phyloP scores from a whole-genome alignment of 2,888 invertebrate genomes.

The Nineta flava region DNA sequence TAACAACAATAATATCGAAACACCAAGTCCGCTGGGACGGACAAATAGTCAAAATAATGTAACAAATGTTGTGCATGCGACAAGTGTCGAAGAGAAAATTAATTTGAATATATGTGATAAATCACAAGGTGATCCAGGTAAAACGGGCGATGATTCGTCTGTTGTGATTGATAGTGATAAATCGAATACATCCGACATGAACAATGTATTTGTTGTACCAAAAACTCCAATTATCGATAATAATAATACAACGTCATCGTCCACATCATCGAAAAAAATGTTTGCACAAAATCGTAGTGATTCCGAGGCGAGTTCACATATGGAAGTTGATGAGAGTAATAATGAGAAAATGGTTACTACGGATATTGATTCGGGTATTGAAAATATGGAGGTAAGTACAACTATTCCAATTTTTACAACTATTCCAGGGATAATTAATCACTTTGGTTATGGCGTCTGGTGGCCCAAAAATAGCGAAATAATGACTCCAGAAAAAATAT shows the following conservation, averaged over 20 bases:
- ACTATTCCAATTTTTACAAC: neutral
- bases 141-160: neutral
- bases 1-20: slow-evolving; percentile 17
- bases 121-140: neutral
- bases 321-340: slow-evolving; percentile 40
- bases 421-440: neutral
- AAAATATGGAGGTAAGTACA: slow-evolving; percentile 48
- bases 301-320: slow-evolving; percentile 31
- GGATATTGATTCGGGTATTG: slow-evolving; percentile 56
- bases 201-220: slow-evolving; percentile 24
- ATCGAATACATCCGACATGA: neutral
- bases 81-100: neutral
- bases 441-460: too few relatives aligned
- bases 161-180: too few relatives aligned
- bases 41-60: slow-evolving; percentile 22
- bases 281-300: slow-evolving; percentile 22
- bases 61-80: neutral
- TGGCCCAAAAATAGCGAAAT: neutral
- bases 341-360: slow-evolving; percentile 31
- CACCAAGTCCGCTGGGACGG: slow-evolving; percentile 5
- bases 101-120: slow-evolving; percentile 1
- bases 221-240: slow-evolving; percentile 23
- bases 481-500: too few relatives aligned
- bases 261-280: slow-evolving; percentile 6
- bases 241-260: slow-evolving; percentile 6